A percentile compares a stretch with the other conserved stretches of the same genome.
Evolutionary conservation across 2,888 invertebrate species (phyloP).

Genomic region (Neoascia interrupta): DNA sequence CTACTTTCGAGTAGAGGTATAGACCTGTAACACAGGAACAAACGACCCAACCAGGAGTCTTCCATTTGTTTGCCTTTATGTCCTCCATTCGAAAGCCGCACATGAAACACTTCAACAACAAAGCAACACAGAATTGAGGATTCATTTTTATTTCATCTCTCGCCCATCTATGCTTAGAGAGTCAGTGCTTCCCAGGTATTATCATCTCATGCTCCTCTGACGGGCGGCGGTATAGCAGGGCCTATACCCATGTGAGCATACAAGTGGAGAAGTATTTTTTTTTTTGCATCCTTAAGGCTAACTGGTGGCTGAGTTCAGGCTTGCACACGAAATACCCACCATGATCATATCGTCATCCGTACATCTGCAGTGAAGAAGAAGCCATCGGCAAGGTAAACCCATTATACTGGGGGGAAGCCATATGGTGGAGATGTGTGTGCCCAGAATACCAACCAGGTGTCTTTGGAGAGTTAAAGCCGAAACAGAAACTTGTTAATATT

Average conservation of each 20-base stretch:
- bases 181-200: slow-evolving; percentile 15
- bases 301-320: slow-evolving; percentile 32
- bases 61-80: slow-evolving; percentile 68
- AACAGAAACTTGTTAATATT: slow-evolving; percentile 65
- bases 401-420: slow-evolving; percentile 52
- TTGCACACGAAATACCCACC: slow-evolving; percentile 62
- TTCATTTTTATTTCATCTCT: slow-evolving; percentile 66
- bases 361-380: slow-evolving; percentile 6
- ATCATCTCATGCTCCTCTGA: slow-evolving; percentile 23
- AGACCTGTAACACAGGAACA: slow-evolving; percentile 38
- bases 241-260: slow-evolving; percentile 29
- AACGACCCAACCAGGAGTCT: slow-evolving; percentile 67
- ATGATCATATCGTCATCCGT: slow-evolving; percentile 58
- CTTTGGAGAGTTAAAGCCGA: slow-evolving; percentile 54
- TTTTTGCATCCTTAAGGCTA: slow-evolving; percentile 61
- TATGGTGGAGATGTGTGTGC: slow-evolving; percentile 55
- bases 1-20: slow-evolving; percentile 1
- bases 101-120: slow-evolving; percentile 70
- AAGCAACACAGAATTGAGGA: slow-evolving; percentile 42
- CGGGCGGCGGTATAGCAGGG: slow-evolving; percentile 20
- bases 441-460: slow-evolving; percentile 57
- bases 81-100: slow-evolving; percentile 66
- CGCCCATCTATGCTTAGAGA: slow-evolving; percentile 4
- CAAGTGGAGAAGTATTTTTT: slow-evolving; percentile 45
- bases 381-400: slow-evolving; percentile 22